A percentile compares a stretch with the other conserved stretches of the same genome.
Conservation (phyloP, 2,113 vertebrate genomes). For the Alligator mississippiensis region DNA sequence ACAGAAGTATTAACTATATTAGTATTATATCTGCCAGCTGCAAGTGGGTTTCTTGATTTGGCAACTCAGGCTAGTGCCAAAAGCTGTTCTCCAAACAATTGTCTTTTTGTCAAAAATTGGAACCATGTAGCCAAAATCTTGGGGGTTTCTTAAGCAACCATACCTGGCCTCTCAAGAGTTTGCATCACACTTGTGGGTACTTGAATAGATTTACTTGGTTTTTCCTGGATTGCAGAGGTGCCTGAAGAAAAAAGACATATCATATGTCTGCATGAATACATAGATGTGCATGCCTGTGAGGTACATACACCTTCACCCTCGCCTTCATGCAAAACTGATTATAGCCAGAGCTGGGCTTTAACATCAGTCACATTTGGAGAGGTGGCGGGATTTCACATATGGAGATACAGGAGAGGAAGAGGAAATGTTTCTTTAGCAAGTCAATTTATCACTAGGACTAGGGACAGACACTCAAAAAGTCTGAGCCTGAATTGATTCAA, state of each 20-base stretch:
- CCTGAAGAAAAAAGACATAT: rapidly evolving
- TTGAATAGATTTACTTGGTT: neutral
- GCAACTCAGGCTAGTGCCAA: rapidly evolving
- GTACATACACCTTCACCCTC: neutral
- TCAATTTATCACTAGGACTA: slow-evolving; percentile 15
- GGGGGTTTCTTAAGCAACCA: rapidly evolving
- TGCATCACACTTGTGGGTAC: rapidly evolving
- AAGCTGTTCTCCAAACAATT: rapidly evolving
- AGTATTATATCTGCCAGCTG: neutral
- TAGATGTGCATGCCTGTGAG: rapidly evolving
- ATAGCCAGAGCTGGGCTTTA: neutral
- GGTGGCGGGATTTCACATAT: neutral
- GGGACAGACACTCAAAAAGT: too few relatives aligned
- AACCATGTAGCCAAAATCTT: neutral
- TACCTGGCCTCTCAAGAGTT: rapidly evolving
- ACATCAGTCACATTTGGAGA: neutral
- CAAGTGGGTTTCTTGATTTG: neutral
- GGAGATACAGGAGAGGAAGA: neutral
- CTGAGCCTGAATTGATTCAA: too few relatives aligned
- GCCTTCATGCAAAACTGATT: neutral
- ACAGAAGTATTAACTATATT: neutral
- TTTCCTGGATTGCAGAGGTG: neutral
- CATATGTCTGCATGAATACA: rapidly evolving
- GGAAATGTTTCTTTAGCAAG: neutral
- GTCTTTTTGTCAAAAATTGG: neutral